These are phyloP conservation scores for Rapana venosa DNA, from an alignment of 2,888 invertebrate species.

Conservation along the genomic window DNA sequence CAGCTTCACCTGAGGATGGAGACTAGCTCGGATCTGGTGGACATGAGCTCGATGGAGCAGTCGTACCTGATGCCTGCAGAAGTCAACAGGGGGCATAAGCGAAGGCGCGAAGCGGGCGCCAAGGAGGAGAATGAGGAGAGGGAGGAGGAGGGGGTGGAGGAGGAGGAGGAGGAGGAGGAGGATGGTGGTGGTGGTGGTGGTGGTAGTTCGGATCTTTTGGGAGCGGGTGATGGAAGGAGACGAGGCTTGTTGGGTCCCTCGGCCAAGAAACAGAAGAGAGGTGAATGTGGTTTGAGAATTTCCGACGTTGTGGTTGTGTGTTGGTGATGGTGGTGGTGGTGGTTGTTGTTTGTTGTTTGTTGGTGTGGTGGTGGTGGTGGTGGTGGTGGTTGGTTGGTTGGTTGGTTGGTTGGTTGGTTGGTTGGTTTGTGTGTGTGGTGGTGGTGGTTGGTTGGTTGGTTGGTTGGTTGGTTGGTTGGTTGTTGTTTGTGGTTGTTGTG, in stretches of 20 bases:
- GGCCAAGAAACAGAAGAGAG: not conserved
- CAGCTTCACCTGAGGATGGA: slow-evolving; percentile 1
- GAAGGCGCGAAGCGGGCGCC: not conserved
- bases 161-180: not conserved
- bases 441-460: too few species aligned
- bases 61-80: not conserved
- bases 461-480: too few species aligned
- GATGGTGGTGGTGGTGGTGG: not conserved
- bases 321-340: too few species aligned
- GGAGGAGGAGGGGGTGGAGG: not conserved
- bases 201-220: too few species aligned
- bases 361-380: too few species aligned
- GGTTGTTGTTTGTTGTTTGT: too few species aligned
- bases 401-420: too few species aligned
- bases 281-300: not conserved
- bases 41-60: not conserved
- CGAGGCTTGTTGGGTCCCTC: not conserved
- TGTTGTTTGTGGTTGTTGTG: too few species aligned
- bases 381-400: too few species aligned
- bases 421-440: too few species aligned
- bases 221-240: too few species aligned
- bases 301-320: too few species aligned
- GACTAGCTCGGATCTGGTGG: not conserved
- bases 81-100: not conserved
- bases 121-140: not conserved